Evolutionary conservation across 2,888 invertebrate genomes (phyloP).

Genomic region (Melinaea menophilus): DNA sequence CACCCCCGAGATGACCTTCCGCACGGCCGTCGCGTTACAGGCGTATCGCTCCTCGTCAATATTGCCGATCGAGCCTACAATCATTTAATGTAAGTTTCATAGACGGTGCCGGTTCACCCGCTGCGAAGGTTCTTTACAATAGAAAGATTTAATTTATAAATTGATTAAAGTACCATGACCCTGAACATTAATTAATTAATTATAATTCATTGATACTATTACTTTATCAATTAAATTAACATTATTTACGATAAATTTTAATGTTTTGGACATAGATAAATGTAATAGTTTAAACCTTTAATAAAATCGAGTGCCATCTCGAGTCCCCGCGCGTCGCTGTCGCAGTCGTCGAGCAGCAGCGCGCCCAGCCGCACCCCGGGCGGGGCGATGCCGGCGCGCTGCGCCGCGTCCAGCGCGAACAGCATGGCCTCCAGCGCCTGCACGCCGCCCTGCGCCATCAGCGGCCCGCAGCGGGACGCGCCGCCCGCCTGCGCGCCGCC

Average conservation of each 20-base stretch:
- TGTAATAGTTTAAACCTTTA: constrained; percentile 80
- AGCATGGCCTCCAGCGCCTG: constrained; percentile 93
- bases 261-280: no score
- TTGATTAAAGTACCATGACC: no score
- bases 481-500: constrained; percentile 65
- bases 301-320: constrained; percentile 96
- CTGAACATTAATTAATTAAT: no score
- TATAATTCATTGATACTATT: no score
- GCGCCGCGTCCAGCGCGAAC: constrained; percentile 88
- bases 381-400: constrained; percentile 78
- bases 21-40: constrained; percentile 84
- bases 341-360: constrained; percentile 93
- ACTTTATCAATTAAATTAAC: background rate
- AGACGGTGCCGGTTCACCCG: background rate
- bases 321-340: constrained; percentile 93
- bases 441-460: constrained; percentile 93
- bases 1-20: constrained; percentile 69
- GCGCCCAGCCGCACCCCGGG: constrained; percentile 88
- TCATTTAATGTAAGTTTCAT: constrained; percentile 31
- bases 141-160: no score
- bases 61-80: constrained; percentile 92
- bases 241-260: background rate
- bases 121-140: no score
- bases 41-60: constrained; percentile 92
- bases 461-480: constrained; percentile 85